Percentiles rank a stretch among this genome's conserved stretches.
phyloP scores from a whole-genome alignment of 2,797 vertebrate genomes.

The Sebastes reedi region DNA sequence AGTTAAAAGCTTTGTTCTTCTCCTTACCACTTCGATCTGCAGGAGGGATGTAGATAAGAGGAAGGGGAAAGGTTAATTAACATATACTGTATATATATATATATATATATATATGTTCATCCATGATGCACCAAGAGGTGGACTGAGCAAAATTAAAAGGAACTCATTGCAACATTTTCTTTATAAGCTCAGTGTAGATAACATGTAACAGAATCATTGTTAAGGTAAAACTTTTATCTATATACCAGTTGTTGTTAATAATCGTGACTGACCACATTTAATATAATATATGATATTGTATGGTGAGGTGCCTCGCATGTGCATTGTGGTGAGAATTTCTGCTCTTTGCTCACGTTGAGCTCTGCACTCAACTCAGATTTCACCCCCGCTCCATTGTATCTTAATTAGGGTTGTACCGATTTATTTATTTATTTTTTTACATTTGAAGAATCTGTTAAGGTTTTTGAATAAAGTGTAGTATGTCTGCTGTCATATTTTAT shows the following conservation, averaged over 20 bases:
- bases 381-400: not conserved
- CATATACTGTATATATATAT: not conserved
- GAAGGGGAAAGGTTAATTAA: not conserved
- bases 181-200: too few relatives aligned
- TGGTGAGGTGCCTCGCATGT: not conserved
- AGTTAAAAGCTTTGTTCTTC: not conserved
- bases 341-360: not conserved
- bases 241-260: not conserved
- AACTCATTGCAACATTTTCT: not conserved
- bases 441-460: not conserved
- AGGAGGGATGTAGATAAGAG: not conserved
- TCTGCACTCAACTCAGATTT: not conserved
- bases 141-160: not conserved
- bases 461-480: not conserved
- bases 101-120: not conserved
- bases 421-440: not conserved
- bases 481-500: not conserved
- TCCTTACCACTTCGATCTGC: not conserved
- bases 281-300: not conserved
- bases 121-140: not conserved
- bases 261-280: too few relatives aligned
- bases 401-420: not conserved
- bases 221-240: not conserved
- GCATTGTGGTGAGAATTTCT: accelerated
- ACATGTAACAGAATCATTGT: not conserved